A percentile compares a stretch with the other conserved stretches of the same genome.
Evolutionary conservation across 2,113 vertebrate species (phyloP).

Genomic region (Pachypanchax playfairii): DNA sequence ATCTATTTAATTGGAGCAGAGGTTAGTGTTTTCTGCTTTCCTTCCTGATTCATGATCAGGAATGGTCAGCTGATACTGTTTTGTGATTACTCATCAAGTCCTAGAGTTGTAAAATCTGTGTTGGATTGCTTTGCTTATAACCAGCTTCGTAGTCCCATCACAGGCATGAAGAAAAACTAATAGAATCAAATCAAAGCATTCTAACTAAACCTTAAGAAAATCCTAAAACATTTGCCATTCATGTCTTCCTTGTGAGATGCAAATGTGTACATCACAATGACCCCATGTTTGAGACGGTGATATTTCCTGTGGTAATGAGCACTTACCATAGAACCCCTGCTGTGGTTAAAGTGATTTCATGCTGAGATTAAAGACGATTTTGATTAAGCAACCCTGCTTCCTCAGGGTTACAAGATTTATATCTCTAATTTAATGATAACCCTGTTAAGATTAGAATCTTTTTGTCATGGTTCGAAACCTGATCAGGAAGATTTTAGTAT

Average conservation of each 20-base stretch:
- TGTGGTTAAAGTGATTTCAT: slow-evolving; percentile 8
- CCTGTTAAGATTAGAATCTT: slow-evolving; percentile 12
- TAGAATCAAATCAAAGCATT: neutral
- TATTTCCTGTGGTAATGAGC: neutral
- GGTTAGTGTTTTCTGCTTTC: too few species aligned
- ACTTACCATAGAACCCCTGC: neutral
- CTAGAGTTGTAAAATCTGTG: too few species aligned
- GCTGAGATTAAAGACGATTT: slow-evolving; percentile 12
- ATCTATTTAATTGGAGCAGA: too few species aligned
- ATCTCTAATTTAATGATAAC: slow-evolving; percentile 17
- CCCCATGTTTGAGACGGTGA: neutral
- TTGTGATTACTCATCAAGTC: too few species aligned
- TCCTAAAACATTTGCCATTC: neutral
- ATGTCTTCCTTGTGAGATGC: neutral
- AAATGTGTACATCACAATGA: neutral
- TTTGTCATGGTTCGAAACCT: slow-evolving; percentile 16
- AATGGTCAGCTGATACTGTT: too few species aligned
- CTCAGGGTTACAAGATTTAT: slow-evolving; percentile 14
- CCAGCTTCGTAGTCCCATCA: too few species aligned
- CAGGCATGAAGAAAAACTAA: neutral
- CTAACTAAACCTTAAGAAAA: neutral
- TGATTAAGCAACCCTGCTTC: neutral
- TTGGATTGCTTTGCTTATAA: too few species aligned
- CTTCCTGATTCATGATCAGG: too few species aligned
- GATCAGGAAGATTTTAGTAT: neutral